phyloP scores from a whole-genome alignment of 2,888 invertebrate species.

The Drosophila siamana region DNA sequence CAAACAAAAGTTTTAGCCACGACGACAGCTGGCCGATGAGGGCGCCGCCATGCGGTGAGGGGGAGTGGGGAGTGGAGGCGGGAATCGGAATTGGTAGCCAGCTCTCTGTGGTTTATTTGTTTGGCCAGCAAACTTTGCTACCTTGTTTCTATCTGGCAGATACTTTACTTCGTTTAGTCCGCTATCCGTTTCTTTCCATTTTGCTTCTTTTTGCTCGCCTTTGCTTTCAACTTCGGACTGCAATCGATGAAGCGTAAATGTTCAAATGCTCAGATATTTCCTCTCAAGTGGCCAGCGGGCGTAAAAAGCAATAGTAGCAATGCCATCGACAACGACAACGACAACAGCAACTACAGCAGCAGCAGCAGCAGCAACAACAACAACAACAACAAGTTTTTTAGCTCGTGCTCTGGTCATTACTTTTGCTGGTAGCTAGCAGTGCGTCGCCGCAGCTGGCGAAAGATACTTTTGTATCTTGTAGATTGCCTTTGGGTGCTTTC shows the following conservation, averaged over 20 bases:
- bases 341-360: slow-evolving; percentile 23
- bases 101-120: slow-evolving; percentile 76
- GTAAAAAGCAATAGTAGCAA: slow-evolving; percentile 45
- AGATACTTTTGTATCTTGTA: slow-evolving; percentile 62
- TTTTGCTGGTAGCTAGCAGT: slow-evolving; percentile 47
- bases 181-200: slow-evolving; percentile 6
- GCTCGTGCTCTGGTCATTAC: slow-evolving; percentile 81
- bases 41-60: too few species aligned
- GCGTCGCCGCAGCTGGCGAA: slow-evolving; percentile 61
- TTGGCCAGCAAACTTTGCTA: slow-evolving; percentile 76
- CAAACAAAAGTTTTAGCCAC: slow-evolving; percentile 73
- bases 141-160: slow-evolving; percentile 63
- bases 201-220: slow-evolving; percentile 3
- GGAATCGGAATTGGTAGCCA: slow-evolving; percentile 7
- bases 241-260: slow-evolving; percentile 83
- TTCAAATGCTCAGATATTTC: slow-evolving; percentile 77
- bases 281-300: slow-evolving; percentile 53
- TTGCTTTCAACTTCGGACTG: slow-evolving; percentile 43
- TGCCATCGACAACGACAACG: slow-evolving; percentile 9
- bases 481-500: slow-evolving; percentile 73
- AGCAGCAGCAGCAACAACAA: slow-evolving; percentile 13
- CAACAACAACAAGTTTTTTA: slow-evolving; percentile 29
- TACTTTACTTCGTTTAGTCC: slow-evolving; percentile 46
- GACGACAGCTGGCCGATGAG: slow-evolving; percentile 8
- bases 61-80: slow-evolving; percentile 6